A percentile compares a stretch with the other conserved stretches of the same genome.
phyloP scores from a whole-genome alignment of 1,140 invertebrate species.

The Drusus annulatus region DNA sequence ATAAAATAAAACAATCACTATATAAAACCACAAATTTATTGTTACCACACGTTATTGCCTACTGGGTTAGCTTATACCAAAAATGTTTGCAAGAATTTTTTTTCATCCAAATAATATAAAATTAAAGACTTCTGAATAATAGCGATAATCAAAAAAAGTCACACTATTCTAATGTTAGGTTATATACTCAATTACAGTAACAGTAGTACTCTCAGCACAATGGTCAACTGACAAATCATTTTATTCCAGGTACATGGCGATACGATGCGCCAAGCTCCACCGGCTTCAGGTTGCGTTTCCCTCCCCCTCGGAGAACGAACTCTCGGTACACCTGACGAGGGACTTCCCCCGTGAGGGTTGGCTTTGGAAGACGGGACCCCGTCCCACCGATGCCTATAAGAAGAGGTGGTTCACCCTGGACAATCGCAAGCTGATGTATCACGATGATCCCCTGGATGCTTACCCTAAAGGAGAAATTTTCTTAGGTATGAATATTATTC shows the following conservation, averaged over 20 bases:
- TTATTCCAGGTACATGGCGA: conserved; percentile 87
- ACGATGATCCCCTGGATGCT: conserved; percentile 87
- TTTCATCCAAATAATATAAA: no score
- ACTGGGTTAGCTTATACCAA: no score
- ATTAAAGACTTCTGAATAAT: no score
- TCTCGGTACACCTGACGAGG: conserved; percentile 81
- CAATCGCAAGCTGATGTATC: conserved; percentile 91
- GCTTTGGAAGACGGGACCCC: conserved; percentile 91
- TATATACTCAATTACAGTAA: no score
- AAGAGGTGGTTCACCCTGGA: conserved; percentile 93
- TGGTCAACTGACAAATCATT: no score
- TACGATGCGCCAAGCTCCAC: conserved; percentile 88
- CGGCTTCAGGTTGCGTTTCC: conserved; percentile 88
- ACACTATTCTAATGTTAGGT: no score
- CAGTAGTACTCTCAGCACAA: no score
- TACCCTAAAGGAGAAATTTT: conserved; percentile 94
- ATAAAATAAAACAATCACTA: no score
- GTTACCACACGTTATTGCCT: no score
- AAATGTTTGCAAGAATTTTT: no score
- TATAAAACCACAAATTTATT: no score
- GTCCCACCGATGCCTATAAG: conserved; percentile 83
- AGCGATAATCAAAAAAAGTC: no score
- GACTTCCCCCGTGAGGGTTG: conserved; percentile 90
- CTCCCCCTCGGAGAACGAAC: conserved; percentile 81
- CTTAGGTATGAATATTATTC: conserved; percentile 73